Conservation (phyloP, 2,888 invertebrate species). For the Cataglyphis cursor region DNA sequence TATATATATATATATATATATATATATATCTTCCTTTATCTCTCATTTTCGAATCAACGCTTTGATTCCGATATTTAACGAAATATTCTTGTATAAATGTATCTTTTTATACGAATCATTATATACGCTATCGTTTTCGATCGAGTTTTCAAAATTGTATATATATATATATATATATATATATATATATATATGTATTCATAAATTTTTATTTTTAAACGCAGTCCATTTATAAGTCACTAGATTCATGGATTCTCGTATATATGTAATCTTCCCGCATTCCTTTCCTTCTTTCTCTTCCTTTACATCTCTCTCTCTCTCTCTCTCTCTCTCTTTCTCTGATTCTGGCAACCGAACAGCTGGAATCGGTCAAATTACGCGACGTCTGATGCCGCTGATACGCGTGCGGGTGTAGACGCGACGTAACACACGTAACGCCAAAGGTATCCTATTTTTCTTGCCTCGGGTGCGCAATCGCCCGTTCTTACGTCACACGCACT, state of each 20-base stretch:
- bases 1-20: too few species aligned
- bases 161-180: too few species aligned
- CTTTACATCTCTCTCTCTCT: background rate
- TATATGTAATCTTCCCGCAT: background rate
- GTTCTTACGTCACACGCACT: conserved; percentile 44
- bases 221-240: conserved; percentile 28
- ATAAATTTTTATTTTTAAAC: background rate
- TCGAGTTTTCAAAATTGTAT: background rate
- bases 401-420: conserved; percentile 45
- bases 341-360: conserved; percentile 1
- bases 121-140: background rate
- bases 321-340: conserved; percentile 1
- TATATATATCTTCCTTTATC: background rate
- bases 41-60: background rate
- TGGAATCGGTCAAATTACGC: conserved; percentile 34
- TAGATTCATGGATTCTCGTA: conserved; percentile 19
- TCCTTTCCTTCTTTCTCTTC: background rate
- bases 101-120: background rate
- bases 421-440: conserved; percentile 11
- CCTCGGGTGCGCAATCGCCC: conserved; percentile 6
- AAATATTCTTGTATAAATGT: background rate
- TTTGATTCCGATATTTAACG: background rate
- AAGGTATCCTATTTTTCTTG: conserved; percentile 56
- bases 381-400: background rate
- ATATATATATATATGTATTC: too few species aligned